These are phyloP conservation scores for Parapristionchus giblindavisi DNA, from an alignment of 2,888 invertebrate genomes.

Conservation along the genomic window DNA sequence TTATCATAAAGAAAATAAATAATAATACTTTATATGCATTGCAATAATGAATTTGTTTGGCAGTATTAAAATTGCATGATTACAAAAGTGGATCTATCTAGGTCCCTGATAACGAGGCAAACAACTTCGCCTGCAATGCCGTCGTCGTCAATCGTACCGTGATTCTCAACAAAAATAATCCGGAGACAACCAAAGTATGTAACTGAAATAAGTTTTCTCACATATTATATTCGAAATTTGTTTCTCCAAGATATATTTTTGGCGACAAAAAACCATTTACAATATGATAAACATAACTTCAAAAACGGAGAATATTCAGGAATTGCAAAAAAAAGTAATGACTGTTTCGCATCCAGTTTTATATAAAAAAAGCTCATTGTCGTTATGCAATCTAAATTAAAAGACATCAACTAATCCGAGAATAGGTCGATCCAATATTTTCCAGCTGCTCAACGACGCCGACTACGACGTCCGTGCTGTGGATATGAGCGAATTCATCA, in stretches of 20 bases:
- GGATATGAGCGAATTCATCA: conserved; percentile 67
- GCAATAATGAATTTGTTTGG: not conserved
- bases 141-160: conserved; percentile 65
- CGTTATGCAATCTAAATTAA: not conserved
- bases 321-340: no score
- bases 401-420: not conserved
- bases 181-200: conserved; percentile 48
- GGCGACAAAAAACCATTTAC: not conserved
- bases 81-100: conserved; percentile 17
- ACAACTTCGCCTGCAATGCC: conserved; percentile 65
- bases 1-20: conserved; percentile 3
- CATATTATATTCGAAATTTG: no score
- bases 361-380: no score
- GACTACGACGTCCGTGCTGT: conserved; percentile 50
- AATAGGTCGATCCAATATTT: not conserved
- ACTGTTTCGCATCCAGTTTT: no score
- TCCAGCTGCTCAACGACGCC: conserved; percentile 50
- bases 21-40: not conserved
- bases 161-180: conserved; percentile 59
- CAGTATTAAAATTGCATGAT: no score
- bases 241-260: not conserved
- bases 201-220: no score
- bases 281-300: no score
- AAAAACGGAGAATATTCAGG: no score
- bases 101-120: conserved; percentile 61